Base-by-base conservation (phyloP, 2,888 invertebrate genomes). In the Drosophila paracracens region DNA sequence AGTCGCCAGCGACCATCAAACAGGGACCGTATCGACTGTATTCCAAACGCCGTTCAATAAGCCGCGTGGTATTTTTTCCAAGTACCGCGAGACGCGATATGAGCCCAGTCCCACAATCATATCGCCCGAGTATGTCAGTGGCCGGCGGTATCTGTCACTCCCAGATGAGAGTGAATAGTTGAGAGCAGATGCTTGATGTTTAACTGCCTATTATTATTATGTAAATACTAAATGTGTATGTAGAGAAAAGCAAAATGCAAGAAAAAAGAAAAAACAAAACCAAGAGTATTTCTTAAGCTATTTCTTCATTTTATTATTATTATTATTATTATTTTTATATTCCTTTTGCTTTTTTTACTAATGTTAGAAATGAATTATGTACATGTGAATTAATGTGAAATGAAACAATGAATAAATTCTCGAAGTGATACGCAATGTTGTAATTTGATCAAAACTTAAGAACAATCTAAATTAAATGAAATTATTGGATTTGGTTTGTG, bases 11-110 rank as follows among this genome's bases (percentile, higher is more conserved):
- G 52, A 62, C 16, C 29, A 66, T 40, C 60, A 64, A 43, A 54
- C 70, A 63, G 66, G 71, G 43, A 57, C 29, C 40, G 29, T 40
- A 35, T 38, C 68, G 38, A 29, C 76, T 27, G 52, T 65, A 25
- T 83, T 77, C 60, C 69, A 79, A 51, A 88, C 90, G 35, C 91
- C 91, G 10, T 50, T 79, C 4, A 83, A 83, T 66, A 91, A 89
- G 66, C 21, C 81, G 66, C 83, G 79, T 18, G 91, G 90, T 7
- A 66, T 89, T 4, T 91, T 91, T 36, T 82, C 77, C 56, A 80
- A 81, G 50, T 91, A 88, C 38, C 88, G 91, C 33, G 85, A 89
- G 56, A 7, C 52, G 6, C 80, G 89, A 36, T 77, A 76, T 58
- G 57, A 67, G 2, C 16, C 25, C n/a, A 71, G 53, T 31, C 67